Percentiles rank a stretch among this genome's conserved stretches.
Conservation (phyloP, 2,113 vertebrate genomes). For the Poeciliopsis retropinna region DNA sequence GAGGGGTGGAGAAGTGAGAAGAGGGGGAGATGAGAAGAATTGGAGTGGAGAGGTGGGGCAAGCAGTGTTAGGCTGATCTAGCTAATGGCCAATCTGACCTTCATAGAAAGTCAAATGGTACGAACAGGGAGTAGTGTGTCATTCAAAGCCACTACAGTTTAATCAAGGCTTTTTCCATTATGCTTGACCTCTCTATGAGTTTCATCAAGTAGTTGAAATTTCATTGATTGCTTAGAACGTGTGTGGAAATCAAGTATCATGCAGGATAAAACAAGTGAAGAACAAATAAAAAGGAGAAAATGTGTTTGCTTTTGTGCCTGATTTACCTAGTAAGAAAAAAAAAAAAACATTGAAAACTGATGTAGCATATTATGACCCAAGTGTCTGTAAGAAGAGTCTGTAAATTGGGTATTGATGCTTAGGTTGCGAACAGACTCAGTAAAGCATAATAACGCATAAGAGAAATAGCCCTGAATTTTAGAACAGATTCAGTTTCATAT, state of each 20-base stretch:
- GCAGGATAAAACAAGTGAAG: background rate
- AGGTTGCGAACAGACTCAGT: constrained; percentile 28
- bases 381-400: constrained; percentile 22
- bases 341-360: background rate
- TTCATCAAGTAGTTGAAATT: constrained; percentile 23
- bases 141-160: constrained; percentile 60
- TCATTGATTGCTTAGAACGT: constrained; percentile 42
- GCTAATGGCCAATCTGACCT: constrained; percentile 77
- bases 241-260: constrained; percentile 24
- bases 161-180: constrained; percentile 55
- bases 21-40: constrained; percentile 61
- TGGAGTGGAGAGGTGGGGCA: constrained; percentile 70
- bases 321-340: background rate
- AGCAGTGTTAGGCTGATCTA: constrained; percentile 66
- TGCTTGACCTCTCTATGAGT: constrained; percentile 39
- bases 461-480: constrained; percentile 45
- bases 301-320: background rate
- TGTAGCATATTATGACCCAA: background rate
- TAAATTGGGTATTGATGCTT: constrained; percentile 19
- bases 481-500: constrained; percentile 53
- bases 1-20: constrained; percentile 37
- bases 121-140: constrained; percentile 67
- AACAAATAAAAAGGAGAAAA: constrained; percentile 9
- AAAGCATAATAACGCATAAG: constrained; percentile 41
- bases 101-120: constrained; percentile 69